A percentile compares a stretch with the other conserved stretches of the same genome.
Evolutionary conservation across 2,113 vertebrate species (phyloP).

Genomic region (Ranitomeya imitator): DNA sequence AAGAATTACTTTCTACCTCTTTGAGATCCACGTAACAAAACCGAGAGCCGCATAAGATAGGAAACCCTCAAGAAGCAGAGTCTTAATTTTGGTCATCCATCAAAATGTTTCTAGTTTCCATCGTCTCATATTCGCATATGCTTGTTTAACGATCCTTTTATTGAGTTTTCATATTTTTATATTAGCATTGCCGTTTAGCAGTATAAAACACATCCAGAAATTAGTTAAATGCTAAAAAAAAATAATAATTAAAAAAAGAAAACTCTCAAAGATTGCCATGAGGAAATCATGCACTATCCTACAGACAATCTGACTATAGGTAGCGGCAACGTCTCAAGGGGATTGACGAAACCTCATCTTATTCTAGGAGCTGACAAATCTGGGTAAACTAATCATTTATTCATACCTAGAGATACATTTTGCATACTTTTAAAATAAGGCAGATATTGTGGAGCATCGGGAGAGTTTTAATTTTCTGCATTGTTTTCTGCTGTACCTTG

Average conservation of each 20-base stretch:
- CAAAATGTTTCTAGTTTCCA: neutral
- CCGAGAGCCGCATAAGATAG: neutral
- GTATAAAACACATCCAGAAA: slow-evolving; percentile 9
- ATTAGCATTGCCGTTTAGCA: neutral
- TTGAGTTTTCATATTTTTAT: slow-evolving; percentile 6
- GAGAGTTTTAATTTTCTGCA: neutral
- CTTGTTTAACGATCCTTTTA: neutral
- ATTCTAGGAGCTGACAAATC: slow-evolving; percentile 12
- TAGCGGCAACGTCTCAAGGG: neutral
- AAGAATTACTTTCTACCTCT: neutral
- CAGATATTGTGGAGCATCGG: neutral
- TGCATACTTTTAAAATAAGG: neutral
- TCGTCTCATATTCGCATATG: neutral
- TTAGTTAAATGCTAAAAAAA: neutral
- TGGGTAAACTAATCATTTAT: neutral
- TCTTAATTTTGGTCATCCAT: neutral
- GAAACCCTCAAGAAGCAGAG: neutral
- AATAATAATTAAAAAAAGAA: neutral
- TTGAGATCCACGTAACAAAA: neutral
- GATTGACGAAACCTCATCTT: neutral
- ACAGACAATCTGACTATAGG: slow-evolving; percentile 16
- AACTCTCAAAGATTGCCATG: neutral
- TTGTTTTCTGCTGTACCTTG: neutral
- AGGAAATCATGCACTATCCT: neutral
- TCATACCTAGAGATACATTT: neutral